These are phyloP conservation scores for Prorops nasuta DNA, from an alignment of 1,140 invertebrate genomes.

Conservation along the genomic window DNA sequence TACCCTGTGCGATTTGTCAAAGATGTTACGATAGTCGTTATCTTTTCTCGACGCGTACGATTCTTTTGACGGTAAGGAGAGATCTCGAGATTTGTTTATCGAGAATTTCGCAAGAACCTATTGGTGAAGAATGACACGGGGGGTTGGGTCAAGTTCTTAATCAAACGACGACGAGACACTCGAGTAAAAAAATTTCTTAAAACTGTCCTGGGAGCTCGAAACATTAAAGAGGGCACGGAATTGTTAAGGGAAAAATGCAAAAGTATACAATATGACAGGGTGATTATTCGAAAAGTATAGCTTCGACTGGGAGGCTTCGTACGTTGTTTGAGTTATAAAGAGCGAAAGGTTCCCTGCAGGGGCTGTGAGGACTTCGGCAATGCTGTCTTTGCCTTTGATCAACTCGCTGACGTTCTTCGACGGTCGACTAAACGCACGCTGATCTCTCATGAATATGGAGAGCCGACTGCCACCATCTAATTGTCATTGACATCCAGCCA, in stretches of 20 bases:
- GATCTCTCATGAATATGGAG: conserved; percentile 47
- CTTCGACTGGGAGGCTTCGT: conserved; percentile 17
- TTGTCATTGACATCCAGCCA: no score
- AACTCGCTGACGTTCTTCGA: conserved; percentile 37
- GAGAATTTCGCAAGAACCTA: no score
- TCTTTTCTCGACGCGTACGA: background rate
- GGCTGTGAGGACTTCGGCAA: conserved; percentile 36
- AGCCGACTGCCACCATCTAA: conserved; percentile 31
- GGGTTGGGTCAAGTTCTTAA: no score
- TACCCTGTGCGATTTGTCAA: background rate
- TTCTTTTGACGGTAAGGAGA: background rate
- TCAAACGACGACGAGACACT: no score
- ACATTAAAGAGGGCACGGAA: conserved; percentile 35
- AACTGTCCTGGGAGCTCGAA: conserved; percentile 19
- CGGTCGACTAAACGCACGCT: conserved; percentile 43
- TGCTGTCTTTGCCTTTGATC: conserved; percentile 46
- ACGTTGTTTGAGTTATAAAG: conserved; percentile 42
- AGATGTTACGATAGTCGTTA: background rate
- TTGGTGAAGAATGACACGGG: no score
- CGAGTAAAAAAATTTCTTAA: no score
- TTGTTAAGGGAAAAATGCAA: conserved; percentile 49
- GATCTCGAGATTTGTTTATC: background rate
- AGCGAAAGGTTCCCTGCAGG: conserved; percentile 33
- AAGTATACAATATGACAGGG: conserved; percentile 48
- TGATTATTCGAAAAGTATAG: conserved; percentile 52